phyloP scores from a whole-genome alignment of 2,113 vertebrate species.

The Syrrhaptes paradoxus region DNA sequence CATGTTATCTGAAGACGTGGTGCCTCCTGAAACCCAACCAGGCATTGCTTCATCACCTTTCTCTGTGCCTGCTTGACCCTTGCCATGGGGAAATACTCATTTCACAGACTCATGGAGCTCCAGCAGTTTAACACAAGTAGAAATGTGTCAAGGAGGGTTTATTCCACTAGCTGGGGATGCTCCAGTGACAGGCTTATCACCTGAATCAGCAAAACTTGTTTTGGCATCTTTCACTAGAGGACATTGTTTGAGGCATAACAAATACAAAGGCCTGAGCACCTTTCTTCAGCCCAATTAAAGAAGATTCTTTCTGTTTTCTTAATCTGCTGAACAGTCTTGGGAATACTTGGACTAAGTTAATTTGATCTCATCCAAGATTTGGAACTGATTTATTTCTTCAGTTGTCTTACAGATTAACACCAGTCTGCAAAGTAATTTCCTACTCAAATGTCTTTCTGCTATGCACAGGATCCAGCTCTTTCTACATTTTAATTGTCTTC shows the following conservation, averaged over 20 bases:
- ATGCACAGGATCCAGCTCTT: background rate
- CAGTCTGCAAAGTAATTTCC: background rate
- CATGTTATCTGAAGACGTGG: background rate
- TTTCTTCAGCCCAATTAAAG: background rate
- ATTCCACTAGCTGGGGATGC: background rate
- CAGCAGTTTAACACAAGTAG: background rate
- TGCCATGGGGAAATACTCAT: background rate
- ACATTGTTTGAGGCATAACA: background rate
- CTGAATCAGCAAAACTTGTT: background rate
- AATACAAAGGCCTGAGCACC: background rate
- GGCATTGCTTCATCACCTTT: background rate
- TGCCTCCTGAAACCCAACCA: background rate
- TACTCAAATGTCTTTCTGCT: background rate
- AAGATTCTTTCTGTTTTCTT: background rate
- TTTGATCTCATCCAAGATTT: background rate
- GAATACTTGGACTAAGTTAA: background rate
- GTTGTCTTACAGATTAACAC: background rate
- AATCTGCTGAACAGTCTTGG: background rate
- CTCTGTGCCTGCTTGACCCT: background rate
- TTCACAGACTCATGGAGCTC: background rate
- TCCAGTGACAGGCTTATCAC: background rate
- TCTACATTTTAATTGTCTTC: background rate
- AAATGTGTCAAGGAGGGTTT: background rate
- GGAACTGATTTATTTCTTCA: background rate
- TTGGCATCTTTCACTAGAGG: background rate